Evolutionary conservation across 2,113 vertebrate genomes (phyloP).

Genomic region (Zeus faber): DNA sequence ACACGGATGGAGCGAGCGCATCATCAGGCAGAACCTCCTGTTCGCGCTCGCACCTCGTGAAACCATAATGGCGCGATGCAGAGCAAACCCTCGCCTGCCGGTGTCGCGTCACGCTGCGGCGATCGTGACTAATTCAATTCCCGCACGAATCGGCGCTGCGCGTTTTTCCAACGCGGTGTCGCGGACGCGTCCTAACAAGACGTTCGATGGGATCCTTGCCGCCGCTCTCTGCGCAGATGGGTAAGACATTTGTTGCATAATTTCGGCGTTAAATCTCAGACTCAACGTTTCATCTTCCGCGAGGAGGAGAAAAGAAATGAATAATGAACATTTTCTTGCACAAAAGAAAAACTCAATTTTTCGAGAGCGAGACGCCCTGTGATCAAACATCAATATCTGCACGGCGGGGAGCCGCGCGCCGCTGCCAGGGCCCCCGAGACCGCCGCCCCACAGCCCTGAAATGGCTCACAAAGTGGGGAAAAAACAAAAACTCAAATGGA

Average conservation of each 20-base stretch:
- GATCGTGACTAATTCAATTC: slow-evolving; percentile 23
- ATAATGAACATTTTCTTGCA: slow-evolving; percentile 34
- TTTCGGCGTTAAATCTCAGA: slow-evolving; percentile 24
- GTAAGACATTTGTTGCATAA: slow-evolving; percentile 13
- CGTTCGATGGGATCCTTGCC: not conserved
- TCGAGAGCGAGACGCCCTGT: slow-evolving; percentile 39
- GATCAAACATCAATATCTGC: slow-evolving; percentile 57
- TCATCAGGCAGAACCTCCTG: slow-evolving; percentile 20
- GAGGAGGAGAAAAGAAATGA: slow-evolving; percentile 29
- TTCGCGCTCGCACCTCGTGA: slow-evolving; percentile 19
- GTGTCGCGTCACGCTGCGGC: slow-evolving; percentile 9
- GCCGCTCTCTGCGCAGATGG: not conserved
- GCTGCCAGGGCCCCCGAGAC: no score
- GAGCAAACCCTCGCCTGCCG: slow-evolving; percentile 3
- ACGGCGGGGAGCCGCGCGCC: slow-evolving; percentile 34
- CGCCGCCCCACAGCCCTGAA: no score
- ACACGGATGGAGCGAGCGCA: slow-evolving; percentile 29
- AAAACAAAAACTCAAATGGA: not conserved
- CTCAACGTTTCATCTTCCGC: no score
- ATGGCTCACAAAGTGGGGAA: slow-evolving; percentile 7
- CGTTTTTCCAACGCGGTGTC: slow-evolving; percentile 6
- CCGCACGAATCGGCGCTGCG: slow-evolving; percentile 3
- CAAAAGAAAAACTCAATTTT: slow-evolving; percentile 20
- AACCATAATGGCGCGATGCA: not conserved
- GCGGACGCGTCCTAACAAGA: slow-evolving; percentile 25